Percentiles rank a stretch among this genome's conserved stretches.
Evolutionary conservation across 2,113 vertebrate species (phyloP).

Genomic region (Paralichthys olivaceus): DNA sequence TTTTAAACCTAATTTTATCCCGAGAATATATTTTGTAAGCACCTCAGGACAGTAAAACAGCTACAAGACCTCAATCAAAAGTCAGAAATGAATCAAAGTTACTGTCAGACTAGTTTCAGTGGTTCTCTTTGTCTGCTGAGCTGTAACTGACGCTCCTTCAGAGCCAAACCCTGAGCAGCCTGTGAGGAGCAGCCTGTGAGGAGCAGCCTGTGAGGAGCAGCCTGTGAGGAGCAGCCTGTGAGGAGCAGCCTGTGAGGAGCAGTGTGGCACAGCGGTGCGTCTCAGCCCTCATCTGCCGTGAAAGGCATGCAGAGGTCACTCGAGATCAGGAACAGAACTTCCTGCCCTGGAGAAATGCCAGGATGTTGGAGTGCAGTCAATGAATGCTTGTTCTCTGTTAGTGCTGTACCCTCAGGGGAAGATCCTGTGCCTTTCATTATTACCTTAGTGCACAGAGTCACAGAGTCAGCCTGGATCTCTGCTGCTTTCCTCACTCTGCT

Average conservation of each 20-base stretch:
- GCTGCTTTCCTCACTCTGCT: constrained; percentile 7
- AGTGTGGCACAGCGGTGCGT: constrained; percentile 43
- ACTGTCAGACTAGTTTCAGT: not conserved
- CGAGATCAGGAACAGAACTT: constrained; percentile 72
- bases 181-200: not conserved
- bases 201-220: too few relatives aligned
- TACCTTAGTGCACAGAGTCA: constrained; percentile 13
- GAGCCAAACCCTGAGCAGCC: constrained; percentile 4
- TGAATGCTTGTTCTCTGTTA: constrained; percentile 57
- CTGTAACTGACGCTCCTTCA: not conserved
- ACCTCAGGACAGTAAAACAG: not conserved
- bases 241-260: not conserved
- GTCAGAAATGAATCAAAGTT: not conserved
- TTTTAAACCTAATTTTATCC: too few relatives aligned
- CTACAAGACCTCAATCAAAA: not conserved
- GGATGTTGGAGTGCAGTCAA: constrained; percentile 54
- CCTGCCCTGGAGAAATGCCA: constrained; percentile 72
- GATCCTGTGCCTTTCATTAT: constrained; percentile 41
- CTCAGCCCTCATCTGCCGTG: constrained; percentile 43
- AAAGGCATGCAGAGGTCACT: constrained; percentile 69
- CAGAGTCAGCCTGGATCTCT: constrained; percentile 10
- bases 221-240: too few relatives aligned
- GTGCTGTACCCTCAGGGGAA: constrained; percentile 39
- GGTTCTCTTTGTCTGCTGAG: not conserved
- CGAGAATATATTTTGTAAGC: too few relatives aligned